These are phyloP conservation scores for Rhopilema esculentum DNA, from an alignment of 30 jellyfish, hydroid and myxozoan genomes.

Conservation along the genomic window DNA sequence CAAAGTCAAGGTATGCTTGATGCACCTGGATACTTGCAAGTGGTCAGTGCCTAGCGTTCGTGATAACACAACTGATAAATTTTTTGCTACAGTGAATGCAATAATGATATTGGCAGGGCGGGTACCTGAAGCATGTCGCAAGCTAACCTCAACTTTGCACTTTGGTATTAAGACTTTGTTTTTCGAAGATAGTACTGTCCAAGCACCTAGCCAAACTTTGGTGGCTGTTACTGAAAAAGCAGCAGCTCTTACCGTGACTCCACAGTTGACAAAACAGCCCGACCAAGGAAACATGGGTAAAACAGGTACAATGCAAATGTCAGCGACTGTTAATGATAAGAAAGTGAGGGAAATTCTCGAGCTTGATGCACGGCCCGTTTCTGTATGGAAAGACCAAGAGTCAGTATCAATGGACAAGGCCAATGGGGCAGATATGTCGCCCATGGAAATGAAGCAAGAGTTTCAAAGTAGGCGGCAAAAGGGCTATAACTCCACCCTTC, in stretches of 20 bases:
- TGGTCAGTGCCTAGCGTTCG: conserved; percentile 89
- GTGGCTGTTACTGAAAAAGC: conserved; percentile 27
- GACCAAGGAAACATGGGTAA: conserved; percentile 25
- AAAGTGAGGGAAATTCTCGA: conserved; percentile 79
- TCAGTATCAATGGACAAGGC: conserved; percentile 42
- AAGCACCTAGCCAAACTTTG: not conserved
- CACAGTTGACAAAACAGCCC: conserved; percentile 22
- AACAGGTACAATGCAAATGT: conserved; percentile 19
- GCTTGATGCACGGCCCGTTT: conserved; percentile 56
- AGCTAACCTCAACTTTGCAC: conserved; percentile 70
- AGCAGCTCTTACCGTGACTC: conserved; percentile 42
- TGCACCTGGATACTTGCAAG: conserved; percentile 86
- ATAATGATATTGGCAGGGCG: conserved; percentile 90
- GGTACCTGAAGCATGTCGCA: conserved; percentile 89
- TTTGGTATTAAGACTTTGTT: conserved; percentile 50
- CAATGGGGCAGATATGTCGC: conserved; percentile 69
- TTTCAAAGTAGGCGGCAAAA: conserved; percentile 91
- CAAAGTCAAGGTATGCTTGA: conserved; percentile 83
- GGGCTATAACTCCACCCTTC: conserved; percentile 70
- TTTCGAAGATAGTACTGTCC: conserved; percentile 22
- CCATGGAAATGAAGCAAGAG: conserved; percentile 73
- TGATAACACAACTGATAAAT: conserved; percentile 71
- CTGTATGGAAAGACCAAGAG: conserved; percentile 47
- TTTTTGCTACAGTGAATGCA: conserved; percentile 96
- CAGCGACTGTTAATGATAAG: conserved; percentile 63